Conservation (phyloP, 2,113 vertebrate genomes). For the Sigmodon hispidus region DNA sequence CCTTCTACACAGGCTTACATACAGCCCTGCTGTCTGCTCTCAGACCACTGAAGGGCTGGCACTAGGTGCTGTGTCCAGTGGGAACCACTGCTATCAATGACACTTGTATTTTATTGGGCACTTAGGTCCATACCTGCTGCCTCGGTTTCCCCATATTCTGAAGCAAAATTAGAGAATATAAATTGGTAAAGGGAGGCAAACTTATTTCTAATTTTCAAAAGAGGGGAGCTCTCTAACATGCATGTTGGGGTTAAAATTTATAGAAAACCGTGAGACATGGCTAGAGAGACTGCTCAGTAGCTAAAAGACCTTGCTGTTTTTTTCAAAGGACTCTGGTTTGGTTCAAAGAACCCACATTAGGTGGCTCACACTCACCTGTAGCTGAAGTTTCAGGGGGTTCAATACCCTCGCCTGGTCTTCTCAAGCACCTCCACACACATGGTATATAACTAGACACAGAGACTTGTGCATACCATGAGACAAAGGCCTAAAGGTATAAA, state of each 20-base stretch:
- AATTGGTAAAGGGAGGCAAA: background rate
- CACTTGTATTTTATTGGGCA: background rate
- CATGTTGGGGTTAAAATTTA: background rate
- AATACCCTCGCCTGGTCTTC: background rate
- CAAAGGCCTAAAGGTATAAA: background rate
- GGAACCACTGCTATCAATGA: background rate
- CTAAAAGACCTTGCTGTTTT: background rate
- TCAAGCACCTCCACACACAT: background rate
- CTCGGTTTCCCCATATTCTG: background rate
- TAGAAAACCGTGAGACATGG: background rate
- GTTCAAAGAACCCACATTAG: background rate
- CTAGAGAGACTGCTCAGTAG: background rate
- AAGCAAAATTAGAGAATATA: background rate
- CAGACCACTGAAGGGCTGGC: background rate
- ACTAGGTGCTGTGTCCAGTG: background rate
- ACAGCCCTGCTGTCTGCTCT: too few relatives aligned
- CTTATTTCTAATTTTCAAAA: background rate
- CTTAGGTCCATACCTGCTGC: background rate
- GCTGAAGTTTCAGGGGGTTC: background rate
- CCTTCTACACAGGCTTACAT: background rate
- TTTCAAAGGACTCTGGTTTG: background rate
- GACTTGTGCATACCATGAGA: background rate
- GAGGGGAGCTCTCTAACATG: background rate
- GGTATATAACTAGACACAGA: background rate
- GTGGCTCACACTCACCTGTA: background rate